Evolutionary conservation across 2,797 vertebrate genomes (phyloP), one percentile per base, ranked within the genome.

Genomic region (Acrossocheilus wenchowensis): DNA sequence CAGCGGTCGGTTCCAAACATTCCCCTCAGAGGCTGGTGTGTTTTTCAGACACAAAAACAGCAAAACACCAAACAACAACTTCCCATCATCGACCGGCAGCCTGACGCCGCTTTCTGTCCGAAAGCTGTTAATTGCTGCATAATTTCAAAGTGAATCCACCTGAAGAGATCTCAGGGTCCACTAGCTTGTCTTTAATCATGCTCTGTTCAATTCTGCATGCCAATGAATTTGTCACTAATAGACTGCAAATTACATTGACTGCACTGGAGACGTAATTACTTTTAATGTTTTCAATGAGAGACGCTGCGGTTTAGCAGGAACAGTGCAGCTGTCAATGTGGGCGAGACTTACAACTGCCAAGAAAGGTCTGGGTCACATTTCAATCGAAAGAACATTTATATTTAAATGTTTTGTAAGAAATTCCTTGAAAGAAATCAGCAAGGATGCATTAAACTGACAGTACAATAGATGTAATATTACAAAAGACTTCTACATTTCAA

Each of bases 171-270:
- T 77, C 57, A 48, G 50, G 78, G 82, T 89, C 85, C 83, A 88
- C 45, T 88, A 68, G 45, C 82, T 90, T 60, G 88, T 92, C 92
- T 87, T 89, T 87, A 87, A 89, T 89, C 77, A 78, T 75, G 87
- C 81, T 39, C 82, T 81, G 88, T 89, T 87, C 57, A 62, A 52
- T 83, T 85, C 87, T 79, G 88, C 82, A 83, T 87, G 43, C 66
- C 78, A 73, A 69, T 84, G 43, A 85, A 86, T 89, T 80, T 78
- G 86, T 83, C 45, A 39, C 83, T 86, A 87, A 89, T 78, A 85
- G 88, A 78, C 79, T 73, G 78, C 54, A 57, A 83, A 88, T 88
- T 82, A 81, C 84, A 78, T 54, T 36, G 79, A 77, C 81, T 87
- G 52, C 52, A 39, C 64, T 82, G 57, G 60, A 89, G 77, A 81